Evolutionary conservation across 2,888 invertebrate species (phyloP).

Genomic region (Magallana nippona): DNA sequence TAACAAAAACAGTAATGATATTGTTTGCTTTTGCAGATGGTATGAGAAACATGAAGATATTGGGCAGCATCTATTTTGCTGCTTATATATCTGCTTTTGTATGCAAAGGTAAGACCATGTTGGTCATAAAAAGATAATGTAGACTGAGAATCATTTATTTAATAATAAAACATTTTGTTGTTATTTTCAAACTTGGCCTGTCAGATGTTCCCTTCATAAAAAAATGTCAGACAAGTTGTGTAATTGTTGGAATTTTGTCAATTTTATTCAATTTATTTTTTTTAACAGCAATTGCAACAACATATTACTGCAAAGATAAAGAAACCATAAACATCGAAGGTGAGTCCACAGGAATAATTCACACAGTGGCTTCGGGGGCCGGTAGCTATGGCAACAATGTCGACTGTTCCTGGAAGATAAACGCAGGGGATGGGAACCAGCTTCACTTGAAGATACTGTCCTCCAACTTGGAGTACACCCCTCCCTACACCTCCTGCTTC

Average conservation of each 20-base stretch:
- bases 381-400: constrained; percentile 57
- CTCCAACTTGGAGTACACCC: constrained; percentile 60
- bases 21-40: constrained; percentile 9
- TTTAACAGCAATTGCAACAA: constrained; percentile 27
- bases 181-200: too few relatives aligned
- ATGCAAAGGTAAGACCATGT: not conserved
- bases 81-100: not conserved
- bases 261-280: not conserved
- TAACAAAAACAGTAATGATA: not conserved
- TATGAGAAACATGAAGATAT: not conserved
- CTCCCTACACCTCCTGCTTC: constrained; percentile 59
- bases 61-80: not conserved
- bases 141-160: not conserved
- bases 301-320: constrained; percentile 44
- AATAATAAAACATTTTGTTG: too few relatives aligned
- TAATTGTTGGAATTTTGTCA: too few relatives aligned
- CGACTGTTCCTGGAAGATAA: constrained; percentile 60
- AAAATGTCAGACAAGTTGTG: too few relatives aligned
- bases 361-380: constrained; percentile 49
- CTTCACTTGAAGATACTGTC: constrained; percentile 53
- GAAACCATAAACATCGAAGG: constrained; percentile 32
- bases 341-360: constrained; percentile 52
- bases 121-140: not conserved
- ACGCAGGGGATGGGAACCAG: constrained; percentile 52
- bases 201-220: too few relatives aligned